A percentile compares a stretch with the other conserved stretches of the same genome.
Evolutionary conservation across 2,113 vertebrate species (phyloP).

Genomic region (Sceloporus undulatus): DNA sequence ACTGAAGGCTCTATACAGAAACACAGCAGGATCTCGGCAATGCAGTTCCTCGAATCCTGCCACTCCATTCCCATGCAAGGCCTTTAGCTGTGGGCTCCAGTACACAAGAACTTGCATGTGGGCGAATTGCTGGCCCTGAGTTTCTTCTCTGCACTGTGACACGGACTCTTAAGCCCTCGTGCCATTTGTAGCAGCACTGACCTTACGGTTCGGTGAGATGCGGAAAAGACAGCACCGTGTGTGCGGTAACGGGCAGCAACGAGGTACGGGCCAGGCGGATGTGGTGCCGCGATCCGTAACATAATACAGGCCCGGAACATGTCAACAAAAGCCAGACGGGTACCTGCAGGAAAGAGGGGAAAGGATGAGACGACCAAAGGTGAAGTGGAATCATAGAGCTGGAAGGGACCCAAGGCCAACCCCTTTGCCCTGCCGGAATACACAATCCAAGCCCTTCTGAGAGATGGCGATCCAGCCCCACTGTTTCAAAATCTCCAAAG

Average conservation of each 20-base stretch:
- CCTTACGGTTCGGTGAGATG: constrained; percentile 93
- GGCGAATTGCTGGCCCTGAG: background rate
- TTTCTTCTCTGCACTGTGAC: too few relatives aligned
- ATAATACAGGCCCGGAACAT: constrained; percentile 92
- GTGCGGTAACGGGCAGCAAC: constrained; percentile 92
- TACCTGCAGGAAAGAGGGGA: constrained; percentile 80
- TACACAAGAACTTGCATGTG: background rate
- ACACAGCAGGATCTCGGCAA: background rate
- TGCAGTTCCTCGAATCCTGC: background rate
- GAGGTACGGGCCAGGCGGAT: constrained; percentile 89
- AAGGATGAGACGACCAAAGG: rapidly evolving
- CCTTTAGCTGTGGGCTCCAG: background rate
- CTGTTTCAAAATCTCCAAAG: background rate
- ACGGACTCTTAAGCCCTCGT: background rate
- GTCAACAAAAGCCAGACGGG: constrained; percentile 95
- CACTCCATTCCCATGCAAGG: background rate
- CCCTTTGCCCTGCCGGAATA: too few relatives aligned
- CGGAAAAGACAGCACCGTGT: constrained; percentile 94
- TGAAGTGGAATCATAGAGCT: too few relatives aligned
- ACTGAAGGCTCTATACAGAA: too few relatives aligned
- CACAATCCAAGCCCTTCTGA: too few relatives aligned
- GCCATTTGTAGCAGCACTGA: too few relatives aligned
- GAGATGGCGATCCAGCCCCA: too few relatives aligned
- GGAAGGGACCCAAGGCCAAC: too few relatives aligned
- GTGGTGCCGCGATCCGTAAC: constrained; percentile 86